Evolutionary conservation across 1,140 invertebrate genomes (phyloP).

Genomic region (Mizuhopecten yessoensis): DNA sequence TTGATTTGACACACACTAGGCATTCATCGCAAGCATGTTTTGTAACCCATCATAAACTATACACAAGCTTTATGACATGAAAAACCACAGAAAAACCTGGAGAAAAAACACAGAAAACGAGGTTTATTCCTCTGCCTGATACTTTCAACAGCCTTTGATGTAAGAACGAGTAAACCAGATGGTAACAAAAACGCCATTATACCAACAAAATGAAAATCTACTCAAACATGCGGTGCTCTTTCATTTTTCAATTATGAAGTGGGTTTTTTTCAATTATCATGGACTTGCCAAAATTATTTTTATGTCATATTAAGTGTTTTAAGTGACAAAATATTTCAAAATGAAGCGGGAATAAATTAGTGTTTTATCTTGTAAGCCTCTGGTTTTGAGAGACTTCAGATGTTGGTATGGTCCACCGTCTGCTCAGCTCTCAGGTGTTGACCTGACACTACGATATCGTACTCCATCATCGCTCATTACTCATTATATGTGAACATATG

Average conservation of each 20-base stretch:
- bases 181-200: not conserved
- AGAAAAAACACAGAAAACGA: not conserved
- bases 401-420: not conserved
- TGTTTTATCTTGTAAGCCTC: not conserved
- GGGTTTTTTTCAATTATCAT: not conserved
- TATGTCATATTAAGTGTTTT: not conserved
- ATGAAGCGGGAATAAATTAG: not conserved
- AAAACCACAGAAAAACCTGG: not conserved
- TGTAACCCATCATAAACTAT: not conserved
- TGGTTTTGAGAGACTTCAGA: not conserved
- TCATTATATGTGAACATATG: not conserved
- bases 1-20: not conserved
- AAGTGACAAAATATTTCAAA: not conserved
- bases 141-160: not conserved
- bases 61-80: constrained; percentile 16
- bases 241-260: not conserved
- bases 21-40: not conserved
- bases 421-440: not conserved
- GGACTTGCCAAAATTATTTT: constrained; percentile 11
- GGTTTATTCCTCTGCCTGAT: not conserved
- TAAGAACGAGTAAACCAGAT: not conserved
- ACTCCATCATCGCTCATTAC: not conserved
- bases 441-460: not conserved
- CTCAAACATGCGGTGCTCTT: not conserved
- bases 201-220: not conserved